These are phyloP conservation scores for Neodiprion fabricii DNA, from an alignment of 1,140 invertebrate species.

Conservation along the genomic window DNA sequence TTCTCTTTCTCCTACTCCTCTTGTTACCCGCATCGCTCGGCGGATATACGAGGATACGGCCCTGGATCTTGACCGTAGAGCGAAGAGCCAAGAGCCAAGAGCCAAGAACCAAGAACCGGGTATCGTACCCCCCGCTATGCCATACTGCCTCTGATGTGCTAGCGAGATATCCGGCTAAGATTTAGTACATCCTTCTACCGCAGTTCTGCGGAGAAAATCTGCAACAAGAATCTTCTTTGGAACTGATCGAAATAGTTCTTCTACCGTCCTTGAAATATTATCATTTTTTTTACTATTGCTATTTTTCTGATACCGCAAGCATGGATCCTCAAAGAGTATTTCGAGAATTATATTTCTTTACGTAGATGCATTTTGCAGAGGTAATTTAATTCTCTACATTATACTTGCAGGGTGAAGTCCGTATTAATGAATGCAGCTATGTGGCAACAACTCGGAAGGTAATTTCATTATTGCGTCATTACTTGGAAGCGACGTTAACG, in stretches of 20 bases:
- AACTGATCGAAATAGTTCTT: constrained; percentile 51
- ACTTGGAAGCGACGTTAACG: no score
- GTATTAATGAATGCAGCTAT: no score
- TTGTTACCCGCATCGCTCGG: no score
- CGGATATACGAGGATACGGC: neutral
- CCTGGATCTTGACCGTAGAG: neutral
- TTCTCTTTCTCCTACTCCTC: no score
- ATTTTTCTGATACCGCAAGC: constrained; percentile 16
- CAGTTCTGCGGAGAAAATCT: constrained; percentile 45
- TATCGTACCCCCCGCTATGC: constrained; percentile 37
- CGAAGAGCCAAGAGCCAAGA: no score
- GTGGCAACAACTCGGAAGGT: no score
- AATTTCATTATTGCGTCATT: no score
- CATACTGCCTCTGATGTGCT: constrained; percentile 51
- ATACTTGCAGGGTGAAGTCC: no score
- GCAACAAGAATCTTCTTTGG: constrained; percentile 46
- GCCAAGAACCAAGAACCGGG: neutral
- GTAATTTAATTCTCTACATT: no score
- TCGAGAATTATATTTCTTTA: constrained; percentile 15
- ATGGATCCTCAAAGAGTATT: constrained; percentile 14
- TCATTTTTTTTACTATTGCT: constrained; percentile 6
- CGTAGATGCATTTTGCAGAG: neutral
- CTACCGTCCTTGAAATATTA: constrained; percentile 47
- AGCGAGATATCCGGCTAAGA: constrained; percentile 48
- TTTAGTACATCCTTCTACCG: constrained; percentile 50